phyloP scores from a whole-genome alignment of 2,888 invertebrate species.

The Teleogryllus oceanicus region DNA sequence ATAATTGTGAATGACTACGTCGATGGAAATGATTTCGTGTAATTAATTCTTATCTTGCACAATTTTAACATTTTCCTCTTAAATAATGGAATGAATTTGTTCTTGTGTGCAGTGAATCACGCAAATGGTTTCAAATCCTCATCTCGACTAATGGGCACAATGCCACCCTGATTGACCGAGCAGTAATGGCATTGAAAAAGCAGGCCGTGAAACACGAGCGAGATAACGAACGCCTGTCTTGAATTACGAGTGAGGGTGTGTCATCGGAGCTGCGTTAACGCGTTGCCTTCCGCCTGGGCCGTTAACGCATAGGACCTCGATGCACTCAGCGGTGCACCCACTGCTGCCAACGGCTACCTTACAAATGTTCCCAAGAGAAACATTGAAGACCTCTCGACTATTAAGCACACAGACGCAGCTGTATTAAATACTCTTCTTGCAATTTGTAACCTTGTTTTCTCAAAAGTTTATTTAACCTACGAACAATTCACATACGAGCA shows the following conservation, averaged over 20 bases:
- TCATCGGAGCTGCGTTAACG: slow-evolving; percentile 1
- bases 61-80: too few relatives aligned
- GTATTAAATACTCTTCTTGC: too few relatives aligned
- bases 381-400: too few relatives aligned
- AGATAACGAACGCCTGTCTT: slow-evolving; percentile 7
- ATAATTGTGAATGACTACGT: too few relatives aligned
- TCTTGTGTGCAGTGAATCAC: not conserved
- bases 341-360: not conserved
- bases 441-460: too few relatives aligned
- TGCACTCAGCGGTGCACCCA: not conserved
- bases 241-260: not conserved
- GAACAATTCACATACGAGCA: too few relatives aligned
- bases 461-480: too few relatives aligned
- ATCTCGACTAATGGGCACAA: slow-evolving; percentile 5
- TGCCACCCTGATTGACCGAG: not conserved
- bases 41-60: too few relatives aligned
- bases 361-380: too few relatives aligned
- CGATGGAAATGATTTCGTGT: too few relatives aligned
- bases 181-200: not conserved
- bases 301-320: not conserved
- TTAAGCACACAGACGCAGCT: too few relatives aligned
- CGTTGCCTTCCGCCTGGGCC: not conserved
- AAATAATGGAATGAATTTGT: too few relatives aligned
- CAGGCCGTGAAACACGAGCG: not conserved
- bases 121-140: not conserved